Conservation (phyloP, 2,113 vertebrate genomes). For the Chionis minor region DNA sequence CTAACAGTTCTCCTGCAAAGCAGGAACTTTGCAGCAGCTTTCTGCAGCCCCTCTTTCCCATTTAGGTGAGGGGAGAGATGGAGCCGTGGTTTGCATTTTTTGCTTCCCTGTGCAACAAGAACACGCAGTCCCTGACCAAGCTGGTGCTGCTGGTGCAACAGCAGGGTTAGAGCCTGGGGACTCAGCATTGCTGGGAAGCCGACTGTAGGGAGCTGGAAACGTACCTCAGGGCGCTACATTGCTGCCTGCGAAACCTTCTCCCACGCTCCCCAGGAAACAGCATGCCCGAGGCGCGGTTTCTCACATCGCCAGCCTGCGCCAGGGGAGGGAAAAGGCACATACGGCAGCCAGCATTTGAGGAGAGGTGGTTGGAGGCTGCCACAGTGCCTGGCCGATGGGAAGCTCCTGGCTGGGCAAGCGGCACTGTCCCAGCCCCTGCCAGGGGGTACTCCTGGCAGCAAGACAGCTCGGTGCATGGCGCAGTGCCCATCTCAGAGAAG, state of each 20-base stretch:
- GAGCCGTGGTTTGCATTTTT: neutral
- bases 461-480: fast-evolving
- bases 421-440: neutral
- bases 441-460: neutral
- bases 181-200: fast-evolving
- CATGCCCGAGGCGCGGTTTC: neutral
- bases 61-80: neutral
- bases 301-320: neutral
- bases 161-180: neutral
- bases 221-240: neutral
- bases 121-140: fast-evolving
- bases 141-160: neutral
- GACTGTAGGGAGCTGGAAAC: neutral
- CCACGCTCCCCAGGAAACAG: neutral
- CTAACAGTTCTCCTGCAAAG: neutral
- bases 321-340: neutral
- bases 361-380: neutral
- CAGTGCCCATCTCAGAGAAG: neutral
- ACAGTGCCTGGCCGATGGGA: neutral
- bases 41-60: fast-evolving
- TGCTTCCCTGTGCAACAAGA: fast-evolving
- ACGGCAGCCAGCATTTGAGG: neutral
- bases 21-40: neutral
- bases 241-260: neutral
- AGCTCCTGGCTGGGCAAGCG: fast-evolving